Base-by-base conservation (phyloP, 2,888 invertebrate genomes). In the Agrypnus murinus region DNA sequence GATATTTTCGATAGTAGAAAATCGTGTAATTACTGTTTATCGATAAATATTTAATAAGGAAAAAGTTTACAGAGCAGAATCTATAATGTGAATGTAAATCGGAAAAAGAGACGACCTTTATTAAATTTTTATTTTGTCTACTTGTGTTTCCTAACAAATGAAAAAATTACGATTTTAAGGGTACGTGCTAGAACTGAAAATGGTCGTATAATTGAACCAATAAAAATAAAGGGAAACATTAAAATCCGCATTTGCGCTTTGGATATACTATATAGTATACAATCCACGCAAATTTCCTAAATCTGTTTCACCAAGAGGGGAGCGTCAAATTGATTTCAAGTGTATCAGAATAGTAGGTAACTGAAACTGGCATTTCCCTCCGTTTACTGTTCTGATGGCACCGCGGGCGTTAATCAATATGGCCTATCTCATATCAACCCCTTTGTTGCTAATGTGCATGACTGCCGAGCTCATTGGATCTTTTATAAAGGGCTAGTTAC, bases 321-420 rank as follows among this genome's bases (percentile, higher is more conserved):
- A 62, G 66, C 71, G 62, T 63, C 66, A 68, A 71, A 71, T 71
- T 71, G 71, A 68, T 71, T 71, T 68, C 65, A 40, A 68, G 68
- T 71, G 71, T 68, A 71, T 71, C 64, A 71, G 68, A 68, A 71
- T 67, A 67, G 58, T 71, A 67, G 68, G 71, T 68, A 68, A 71
- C 71, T 68, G 71, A 68, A 68, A 71, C 71, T 68, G 71, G 68
- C 68, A 65, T 65, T 64, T 68, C 71, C 71, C 64, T 71, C 65
- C 67, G 71, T 68, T 71, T 71, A 71, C 71, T 67, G 71, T 71
- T 71, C 64, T 71, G 71, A 71, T 71, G 71, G 71, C 71, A 71
- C 71, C 71, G 71, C 71, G 68, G 71, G 71, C 71, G 65, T 71
- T 71, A 71, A 71, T 71, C 71, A 71, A 71, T 71, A 67, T 67